These are phyloP conservation scores for Aldabrachelys gigantea DNA, from an alignment of 2,113 vertebrate species.

Conservation along the genomic window DNA sequence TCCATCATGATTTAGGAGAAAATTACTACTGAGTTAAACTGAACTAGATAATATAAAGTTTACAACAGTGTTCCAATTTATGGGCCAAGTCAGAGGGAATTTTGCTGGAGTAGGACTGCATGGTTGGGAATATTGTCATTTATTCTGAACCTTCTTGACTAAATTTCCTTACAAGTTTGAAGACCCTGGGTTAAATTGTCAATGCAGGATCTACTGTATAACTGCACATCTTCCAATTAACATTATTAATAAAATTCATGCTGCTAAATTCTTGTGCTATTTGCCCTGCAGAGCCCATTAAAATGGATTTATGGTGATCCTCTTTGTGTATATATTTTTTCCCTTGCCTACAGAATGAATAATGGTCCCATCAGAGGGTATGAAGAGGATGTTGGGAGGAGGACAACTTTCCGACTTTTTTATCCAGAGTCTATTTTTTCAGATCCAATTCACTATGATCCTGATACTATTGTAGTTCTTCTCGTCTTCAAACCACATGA, in stretches of 20 bases:
- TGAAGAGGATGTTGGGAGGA: constrained; percentile 84
- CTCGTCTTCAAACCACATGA: constrained; percentile 81
- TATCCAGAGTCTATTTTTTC: constrained; percentile 86
- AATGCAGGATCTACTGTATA: not conserved
- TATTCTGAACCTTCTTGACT: constrained; percentile 29
- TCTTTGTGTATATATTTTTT: constrained; percentile 12
- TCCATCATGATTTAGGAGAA: not conserved
- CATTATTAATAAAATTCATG: not conserved
- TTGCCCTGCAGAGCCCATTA: fast-evolving
- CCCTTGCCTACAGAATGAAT: constrained; percentile 80
- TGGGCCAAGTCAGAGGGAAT: not conserved
- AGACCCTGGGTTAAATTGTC: not conserved
- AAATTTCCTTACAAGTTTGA: not conserved
- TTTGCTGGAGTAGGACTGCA: not conserved
- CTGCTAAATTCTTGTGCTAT: not conserved
- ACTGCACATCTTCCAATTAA: not conserved
- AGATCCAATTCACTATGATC: constrained; percentile 78
- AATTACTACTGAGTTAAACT: not conserved
- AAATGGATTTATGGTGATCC: not conserved
- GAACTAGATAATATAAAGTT: not conserved
- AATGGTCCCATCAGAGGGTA: constrained; percentile 83
- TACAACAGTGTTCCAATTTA: not conserved
- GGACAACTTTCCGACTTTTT: constrained; percentile 84
- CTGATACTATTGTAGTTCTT: constrained; percentile 79
- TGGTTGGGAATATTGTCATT: not conserved